phyloP scores from a whole-genome alignment of 2,113 vertebrate genomes.

The Plecturocebus donacophilus region DNA sequence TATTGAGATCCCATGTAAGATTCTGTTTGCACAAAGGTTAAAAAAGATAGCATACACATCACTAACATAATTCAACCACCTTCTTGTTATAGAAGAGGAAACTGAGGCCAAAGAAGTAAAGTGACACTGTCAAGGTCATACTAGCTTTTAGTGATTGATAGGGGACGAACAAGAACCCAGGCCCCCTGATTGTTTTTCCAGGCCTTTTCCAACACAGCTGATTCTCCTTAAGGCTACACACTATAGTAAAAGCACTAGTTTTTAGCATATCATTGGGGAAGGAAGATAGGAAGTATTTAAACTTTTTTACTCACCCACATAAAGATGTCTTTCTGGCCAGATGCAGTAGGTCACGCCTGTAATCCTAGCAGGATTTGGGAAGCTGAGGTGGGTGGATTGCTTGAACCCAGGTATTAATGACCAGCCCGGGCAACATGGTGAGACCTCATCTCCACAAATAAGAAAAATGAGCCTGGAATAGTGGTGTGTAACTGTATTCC shows the following conservation, averaged over 20 bases:
- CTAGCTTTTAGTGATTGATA: not conserved
- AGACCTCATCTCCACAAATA: too few relatives aligned
- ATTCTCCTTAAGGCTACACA: not conserved
- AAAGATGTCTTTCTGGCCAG: not conserved
- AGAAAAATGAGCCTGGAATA: too few relatives aligned
- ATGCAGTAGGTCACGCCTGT: too few relatives aligned
- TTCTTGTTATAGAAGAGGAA: not conserved
- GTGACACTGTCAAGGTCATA: not conserved
- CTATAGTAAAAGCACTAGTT: not conserved
- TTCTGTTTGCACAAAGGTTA: not conserved
- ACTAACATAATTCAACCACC: not conserved
- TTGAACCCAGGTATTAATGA: too few relatives aligned
- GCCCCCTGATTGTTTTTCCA: not conserved
- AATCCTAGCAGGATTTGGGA: too few relatives aligned
- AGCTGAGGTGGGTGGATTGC: too few relatives aligned
- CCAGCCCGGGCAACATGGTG: too few relatives aligned
- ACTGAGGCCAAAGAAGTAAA: not conserved
- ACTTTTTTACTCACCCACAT: not conserved
- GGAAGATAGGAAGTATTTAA: not conserved
- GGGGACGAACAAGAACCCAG: not conserved
- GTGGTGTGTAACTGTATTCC: too few relatives aligned
- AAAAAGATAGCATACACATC: not conserved
- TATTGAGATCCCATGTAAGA: not conserved
- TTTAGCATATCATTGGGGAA: constrained; percentile 5
- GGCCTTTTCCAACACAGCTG: not conserved